A percentile compares a stretch with the other conserved stretches of the same genome.
These are phyloP conservation scores for Nemapogon koenigi DNA, from an alignment of 2,888 invertebrate genomes.

Conservation along the genomic window DNA sequence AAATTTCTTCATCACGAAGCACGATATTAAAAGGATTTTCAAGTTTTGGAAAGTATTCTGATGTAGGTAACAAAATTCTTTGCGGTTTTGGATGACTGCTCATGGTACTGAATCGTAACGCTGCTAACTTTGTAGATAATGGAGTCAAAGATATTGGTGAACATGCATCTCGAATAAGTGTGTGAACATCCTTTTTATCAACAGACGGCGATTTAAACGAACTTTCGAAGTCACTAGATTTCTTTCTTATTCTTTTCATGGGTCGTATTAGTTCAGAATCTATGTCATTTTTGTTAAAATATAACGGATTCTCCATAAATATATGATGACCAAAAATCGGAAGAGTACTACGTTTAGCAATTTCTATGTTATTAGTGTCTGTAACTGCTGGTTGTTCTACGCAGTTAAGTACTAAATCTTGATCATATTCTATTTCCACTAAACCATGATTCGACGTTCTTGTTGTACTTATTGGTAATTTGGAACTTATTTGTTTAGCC, in stretches of 20 bases:
- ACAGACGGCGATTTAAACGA: conserved; percentile 52
- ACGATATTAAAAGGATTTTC: conserved; percentile 45
- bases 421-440: conserved; percentile 65
- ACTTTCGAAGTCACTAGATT: conserved; percentile 53
- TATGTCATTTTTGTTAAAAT: conserved; percentile 48
- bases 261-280: conserved; percentile 39
- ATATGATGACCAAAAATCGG: conserved; percentile 57
- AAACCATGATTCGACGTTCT: conserved; percentile 53
- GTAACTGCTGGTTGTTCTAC: conserved; percentile 36
- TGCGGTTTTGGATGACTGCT: conserved; percentile 44
- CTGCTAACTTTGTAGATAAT: conserved; percentile 65
- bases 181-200: conserved; percentile 46
- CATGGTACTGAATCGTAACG: conserved; percentile 61
- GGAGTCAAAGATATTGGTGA: conserved; percentile 64
- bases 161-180: conserved; percentile 48
- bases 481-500: conserved; percentile 19
- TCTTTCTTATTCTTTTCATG: conserved; percentile 49
- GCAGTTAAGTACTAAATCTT: conserved; percentile 47
- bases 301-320: conserved; percentile 55
- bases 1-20: conserved; percentile 49
- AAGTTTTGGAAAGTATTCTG: conserved; percentile 59
- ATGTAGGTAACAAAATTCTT: conserved; percentile 33
- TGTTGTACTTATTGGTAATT: conserved; percentile 36
- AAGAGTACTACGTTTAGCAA: conserved; percentile 44
- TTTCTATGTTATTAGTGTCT: conserved; percentile 20